These are phyloP conservation scores for Notodonta dromedarius DNA, from an alignment of 2,888 invertebrate genomes.

Conservation along the genomic window DNA sequence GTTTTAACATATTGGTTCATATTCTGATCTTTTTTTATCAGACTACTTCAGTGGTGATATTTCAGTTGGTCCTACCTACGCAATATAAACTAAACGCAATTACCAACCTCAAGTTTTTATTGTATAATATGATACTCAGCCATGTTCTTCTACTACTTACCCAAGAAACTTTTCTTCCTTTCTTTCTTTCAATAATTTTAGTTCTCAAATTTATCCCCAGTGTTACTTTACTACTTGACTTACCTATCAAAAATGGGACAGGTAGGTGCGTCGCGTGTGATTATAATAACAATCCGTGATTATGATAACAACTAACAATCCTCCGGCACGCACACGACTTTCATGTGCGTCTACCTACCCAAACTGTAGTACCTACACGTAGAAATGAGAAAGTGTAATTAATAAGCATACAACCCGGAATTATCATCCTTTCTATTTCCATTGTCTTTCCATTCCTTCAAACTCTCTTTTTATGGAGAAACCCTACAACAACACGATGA, in stretches of 20 bases:
- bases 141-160: too few relatives aligned
- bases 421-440: background rate
- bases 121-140: too few relatives aligned
- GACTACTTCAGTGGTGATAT: too few relatives aligned
- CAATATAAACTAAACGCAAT: too few relatives aligned
- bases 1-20: too few relatives aligned
- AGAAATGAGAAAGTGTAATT: background rate
- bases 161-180: too few relatives aligned
- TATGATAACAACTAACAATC: background rate
- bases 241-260: background rate
- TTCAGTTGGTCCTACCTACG: too few relatives aligned
- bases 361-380: background rate
- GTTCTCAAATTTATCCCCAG: too few relatives aligned
- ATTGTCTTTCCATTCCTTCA: slow-evolving; percentile 6
- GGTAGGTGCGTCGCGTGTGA: background rate
- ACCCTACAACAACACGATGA: background rate
- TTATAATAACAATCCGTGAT: background rate
- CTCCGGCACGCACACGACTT: background rate
- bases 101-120: too few relatives aligned
- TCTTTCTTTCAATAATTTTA: too few relatives aligned
- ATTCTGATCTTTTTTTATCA: too few relatives aligned
- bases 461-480: background rate
- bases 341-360: background rate
- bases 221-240: background rate
- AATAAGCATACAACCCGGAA: slow-evolving; percentile 1